These are phyloP conservation scores for Drosophila bocki DNA, from an alignment of 1,140 invertebrate genomes.

Conservation along the genomic window DNA sequence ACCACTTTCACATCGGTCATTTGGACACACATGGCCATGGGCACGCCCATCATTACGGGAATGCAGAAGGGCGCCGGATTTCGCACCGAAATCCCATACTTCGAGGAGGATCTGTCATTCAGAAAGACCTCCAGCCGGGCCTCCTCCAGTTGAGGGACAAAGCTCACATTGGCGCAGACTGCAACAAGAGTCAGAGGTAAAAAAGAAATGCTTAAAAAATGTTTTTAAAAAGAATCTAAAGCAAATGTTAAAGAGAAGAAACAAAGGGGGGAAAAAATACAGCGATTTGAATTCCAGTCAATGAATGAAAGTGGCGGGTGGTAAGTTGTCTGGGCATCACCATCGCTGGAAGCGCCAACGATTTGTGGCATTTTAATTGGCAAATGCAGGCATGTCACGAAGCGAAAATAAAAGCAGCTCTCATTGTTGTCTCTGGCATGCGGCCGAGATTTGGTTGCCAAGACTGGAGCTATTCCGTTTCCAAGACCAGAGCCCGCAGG, in stretches of 20 bases:
- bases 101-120: slow-evolving; percentile 67
- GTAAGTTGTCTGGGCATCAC: slow-evolving; percentile 21
- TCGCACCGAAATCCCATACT: slow-evolving; percentile 68
- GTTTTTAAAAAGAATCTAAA: slow-evolving; percentile 1
- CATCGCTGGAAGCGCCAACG: slow-evolving; percentile 56
- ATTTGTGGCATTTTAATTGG: slow-evolving; percentile 82
- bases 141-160: slow-evolving; percentile 69
- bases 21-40: slow-evolving; percentile 83
- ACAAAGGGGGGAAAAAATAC: slow-evolving; percentile 32
- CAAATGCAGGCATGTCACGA: slow-evolving; percentile 71
- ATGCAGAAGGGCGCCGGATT: slow-evolving; percentile 80
- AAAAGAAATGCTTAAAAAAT: background rate
- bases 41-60: slow-evolving; percentile 81
- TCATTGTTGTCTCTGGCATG: slow-evolving; percentile 44
- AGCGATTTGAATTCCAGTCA: slow-evolving; percentile 36
- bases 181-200: slow-evolving; percentile 1
- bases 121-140: slow-evolving; percentile 71
- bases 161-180: slow-evolving; percentile 80
- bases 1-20: slow-evolving; percentile 67
- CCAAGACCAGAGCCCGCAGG: slow-evolving; percentile 6
- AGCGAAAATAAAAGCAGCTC: slow-evolving; percentile 41
- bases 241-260: slow-evolving; percentile 3
- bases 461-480: slow-evolving; percentile 9
- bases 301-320: slow-evolving; percentile 59
- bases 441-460: slow-evolving; percentile 36